These are phyloP conservation scores for Eristalis intricaria DNA, from an alignment of 2,888 invertebrate species.

Conservation along the genomic window DNA sequence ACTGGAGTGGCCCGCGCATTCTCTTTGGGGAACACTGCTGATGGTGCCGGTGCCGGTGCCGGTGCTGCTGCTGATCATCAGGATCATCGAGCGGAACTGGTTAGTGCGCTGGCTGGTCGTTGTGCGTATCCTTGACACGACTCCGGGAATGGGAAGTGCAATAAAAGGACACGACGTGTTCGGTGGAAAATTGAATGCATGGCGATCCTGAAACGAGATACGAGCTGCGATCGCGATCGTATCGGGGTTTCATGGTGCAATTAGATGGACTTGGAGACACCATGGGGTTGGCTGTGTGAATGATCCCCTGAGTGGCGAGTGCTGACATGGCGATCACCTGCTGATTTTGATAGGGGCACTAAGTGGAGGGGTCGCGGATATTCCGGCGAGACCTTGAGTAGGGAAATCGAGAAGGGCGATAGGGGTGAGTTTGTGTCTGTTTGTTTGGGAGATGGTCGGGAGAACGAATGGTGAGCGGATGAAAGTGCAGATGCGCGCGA, in stretches of 20 bases:
- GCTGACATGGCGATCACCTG: background rate
- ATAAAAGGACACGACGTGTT: conserved; percentile 58
- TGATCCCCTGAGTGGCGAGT: background rate
- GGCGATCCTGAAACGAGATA: conserved; percentile 63
- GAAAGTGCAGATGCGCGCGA: too few relatives aligned
- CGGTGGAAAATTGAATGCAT: conserved; percentile 67
- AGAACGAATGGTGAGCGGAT: too few relatives aligned
- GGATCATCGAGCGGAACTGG: conserved; percentile 70
- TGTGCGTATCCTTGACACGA: conserved; percentile 43
- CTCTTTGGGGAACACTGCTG: conserved; percentile 5
- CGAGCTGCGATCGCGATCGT: conserved; percentile 55
- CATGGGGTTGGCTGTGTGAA: background rate
- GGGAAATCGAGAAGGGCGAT: background rate
- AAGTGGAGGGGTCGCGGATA: background rate
- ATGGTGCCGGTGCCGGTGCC: too few relatives aligned
- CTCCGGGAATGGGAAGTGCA: background rate
- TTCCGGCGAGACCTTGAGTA: background rate
- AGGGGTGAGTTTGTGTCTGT: background rate
- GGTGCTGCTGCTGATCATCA: conserved; percentile 48
- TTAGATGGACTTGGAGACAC: conserved; percentile 63
- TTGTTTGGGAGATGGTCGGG: too few relatives aligned
- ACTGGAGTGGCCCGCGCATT: conserved; percentile 4
- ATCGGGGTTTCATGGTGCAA: conserved; percentile 57
- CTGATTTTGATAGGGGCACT: background rate
- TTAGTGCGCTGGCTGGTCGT: conserved; percentile 40